Conservation (phyloP, 2,113 vertebrate species). For the Hemichromis elongatus region DNA sequence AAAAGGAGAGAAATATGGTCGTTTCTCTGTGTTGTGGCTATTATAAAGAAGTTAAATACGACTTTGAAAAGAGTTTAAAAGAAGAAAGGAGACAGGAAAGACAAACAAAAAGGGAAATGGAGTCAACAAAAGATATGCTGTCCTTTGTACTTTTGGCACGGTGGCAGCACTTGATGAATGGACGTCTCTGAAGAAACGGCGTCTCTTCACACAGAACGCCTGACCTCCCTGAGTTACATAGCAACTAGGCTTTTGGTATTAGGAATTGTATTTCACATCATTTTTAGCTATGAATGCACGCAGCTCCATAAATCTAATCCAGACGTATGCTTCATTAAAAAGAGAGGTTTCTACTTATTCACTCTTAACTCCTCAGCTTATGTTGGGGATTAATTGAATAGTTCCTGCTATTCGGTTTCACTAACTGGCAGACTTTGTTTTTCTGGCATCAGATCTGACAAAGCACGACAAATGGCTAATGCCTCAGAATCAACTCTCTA, state of each 20-base stretch:
- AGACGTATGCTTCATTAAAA: conserved; percentile 27
- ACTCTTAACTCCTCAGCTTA: neutral
- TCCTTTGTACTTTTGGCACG: conserved; percentile 66
- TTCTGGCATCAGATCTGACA: conserved; percentile 40
- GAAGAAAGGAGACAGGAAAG: conserved; percentile 43
- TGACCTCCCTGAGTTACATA: conserved; percentile 69
- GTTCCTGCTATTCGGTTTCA: conserved; percentile 54
- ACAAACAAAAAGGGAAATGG: conserved; percentile 50
- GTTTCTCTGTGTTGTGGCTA: conserved; percentile 27
- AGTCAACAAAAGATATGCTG: conserved; percentile 59
- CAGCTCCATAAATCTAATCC: conserved; percentile 31
- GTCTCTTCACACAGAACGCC: conserved; percentile 52
- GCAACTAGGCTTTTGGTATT: conserved; percentile 60
- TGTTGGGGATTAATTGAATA: conserved; percentile 53
- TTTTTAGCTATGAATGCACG: conserved; percentile 48
- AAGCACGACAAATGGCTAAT: conserved; percentile 37
- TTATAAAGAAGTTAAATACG: conserved; percentile 44
- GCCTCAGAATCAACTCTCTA: conserved; percentile 15
- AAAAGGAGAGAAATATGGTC: conserved; percentile 11
- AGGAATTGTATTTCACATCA: conserved; percentile 60
- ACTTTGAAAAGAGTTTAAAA: conserved; percentile 42
- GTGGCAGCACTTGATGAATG: conserved; percentile 74
- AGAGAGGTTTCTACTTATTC: conserved; percentile 4
- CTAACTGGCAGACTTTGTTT: conserved; percentile 30
- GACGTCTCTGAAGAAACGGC: conserved; percentile 52